phyloP scores from a whole-genome alignment of 2,888 invertebrate genomes.

The Eupithecia exiguata region DNA sequence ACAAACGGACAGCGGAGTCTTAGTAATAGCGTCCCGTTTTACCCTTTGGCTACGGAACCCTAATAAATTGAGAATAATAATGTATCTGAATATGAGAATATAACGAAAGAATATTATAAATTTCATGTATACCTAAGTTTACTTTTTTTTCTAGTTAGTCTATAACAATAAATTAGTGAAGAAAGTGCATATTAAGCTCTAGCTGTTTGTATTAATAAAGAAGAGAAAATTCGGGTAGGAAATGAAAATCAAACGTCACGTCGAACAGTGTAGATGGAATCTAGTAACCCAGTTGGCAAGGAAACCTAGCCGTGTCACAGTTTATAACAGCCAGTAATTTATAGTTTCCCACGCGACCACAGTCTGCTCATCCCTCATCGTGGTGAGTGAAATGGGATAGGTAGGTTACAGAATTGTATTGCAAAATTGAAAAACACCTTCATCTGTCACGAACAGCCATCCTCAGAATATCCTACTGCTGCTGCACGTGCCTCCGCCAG shows the following conservation, averaged over 20 bases:
- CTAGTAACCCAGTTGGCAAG: slow-evolving; percentile 67
- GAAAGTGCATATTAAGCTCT: neutral
- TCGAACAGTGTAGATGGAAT: slow-evolving; percentile 18
- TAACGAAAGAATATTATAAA: no score
- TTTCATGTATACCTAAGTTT: no score
- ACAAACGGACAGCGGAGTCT: no score
- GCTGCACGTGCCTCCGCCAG: no score
- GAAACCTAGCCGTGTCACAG: slow-evolving; percentile 46
- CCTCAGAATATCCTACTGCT: no score
- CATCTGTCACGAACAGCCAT: no score
- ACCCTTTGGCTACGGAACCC: no score
- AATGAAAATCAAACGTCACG: slow-evolving; percentile 21
- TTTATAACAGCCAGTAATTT: slow-evolving; percentile 53
- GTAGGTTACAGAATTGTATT: neutral
- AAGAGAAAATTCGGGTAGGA: neutral
- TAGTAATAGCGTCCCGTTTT: no score
- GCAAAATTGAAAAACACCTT: neutral
- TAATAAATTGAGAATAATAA: no score
- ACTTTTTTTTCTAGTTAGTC: neutral
- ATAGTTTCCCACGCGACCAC: slow-evolving; percentile 55
- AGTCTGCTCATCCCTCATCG: neutral
- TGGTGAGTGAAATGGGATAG: neutral
- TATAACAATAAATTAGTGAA: neutral
- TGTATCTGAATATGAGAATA: no score
- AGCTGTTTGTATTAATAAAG: neutral